Base-by-base conservation (phyloP, 2,113 vertebrate species). In the Chaetura pelagica region DNA sequence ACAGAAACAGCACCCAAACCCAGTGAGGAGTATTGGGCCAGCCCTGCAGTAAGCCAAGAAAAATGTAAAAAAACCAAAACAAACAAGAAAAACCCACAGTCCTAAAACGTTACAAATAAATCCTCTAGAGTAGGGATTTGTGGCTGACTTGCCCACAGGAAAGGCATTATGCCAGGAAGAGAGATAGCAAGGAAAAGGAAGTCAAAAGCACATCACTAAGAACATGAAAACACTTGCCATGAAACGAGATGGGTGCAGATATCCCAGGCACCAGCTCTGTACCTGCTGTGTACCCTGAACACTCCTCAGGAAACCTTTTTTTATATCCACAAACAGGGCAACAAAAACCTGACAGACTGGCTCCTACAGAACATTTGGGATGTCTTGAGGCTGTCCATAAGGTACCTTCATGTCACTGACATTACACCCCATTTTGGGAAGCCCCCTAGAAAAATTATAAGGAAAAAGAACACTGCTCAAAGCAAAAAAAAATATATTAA, bases 291-390 rank as follows among this genome's bases (percentile, higher is more conserved):
- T 13, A 72, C 7, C 5, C 0, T 12, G 6, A 69, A 49, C 0
- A 0, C 10, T 55, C 34, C 15, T 40, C 10, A 7, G 16, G 42
- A 51, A 73, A 67, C 1, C 1, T 4, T 26, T 30, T 30, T 71
- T 48, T 78, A n/a, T 29, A 66, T 8, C 30, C 52, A 54, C 3
- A 11, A 58, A 73, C 16, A 66, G 12, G 38, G 21, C 38, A 71
- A 55, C 7, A 59, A 48, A 63, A 58, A 42, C 21, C 15, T 32
- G 80, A 42, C 15, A 58, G 66, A 42, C 13, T 1, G 0, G 9
- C 34, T 58, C 22, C 46, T 54, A 42, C n/a, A 24, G 29, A 68
- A 51, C 29, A 26, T 34, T 19, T 8, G 24, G 4, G 16, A 57
- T n/a, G 68, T 61, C 32, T 35, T 14, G 9, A 21, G 54, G 20